A percentile compares a stretch with the other conserved stretches of the same genome.
These are phyloP conservation scores for Nesidiocoris tenuis DNA, from an alignment of 2,888 invertebrate species.

Conservation along the genomic window DNA sequence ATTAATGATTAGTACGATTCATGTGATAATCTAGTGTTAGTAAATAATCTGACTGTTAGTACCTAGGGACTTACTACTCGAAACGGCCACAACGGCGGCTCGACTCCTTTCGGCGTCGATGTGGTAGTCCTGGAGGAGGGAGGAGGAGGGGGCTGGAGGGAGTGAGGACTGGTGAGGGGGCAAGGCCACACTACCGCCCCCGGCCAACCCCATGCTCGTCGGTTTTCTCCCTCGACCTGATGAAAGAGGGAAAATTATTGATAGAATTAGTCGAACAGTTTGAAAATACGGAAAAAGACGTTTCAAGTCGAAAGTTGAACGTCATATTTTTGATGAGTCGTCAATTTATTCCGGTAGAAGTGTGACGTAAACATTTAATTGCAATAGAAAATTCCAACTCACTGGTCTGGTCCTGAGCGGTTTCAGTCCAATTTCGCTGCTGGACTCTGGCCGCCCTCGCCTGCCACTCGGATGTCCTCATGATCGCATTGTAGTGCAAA, in stretches of 20 bases:
- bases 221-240: slow-evolving; percentile 39
- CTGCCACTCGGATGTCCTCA: slow-evolving; percentile 79
- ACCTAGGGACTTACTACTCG: slow-evolving; percentile 42
- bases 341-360: no score
- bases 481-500: slow-evolving; percentile 69
- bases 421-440: slow-evolving; percentile 17
- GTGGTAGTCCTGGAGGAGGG: slow-evolving; percentile 44
- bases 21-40: no score
- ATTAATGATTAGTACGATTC: no score
- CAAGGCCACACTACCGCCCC: slow-evolving; percentile 51
- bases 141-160: slow-evolving; percentile 47
- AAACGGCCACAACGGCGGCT: slow-evolving; percentile 46
- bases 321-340: no score
- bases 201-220: slow-evolving; percentile 42
- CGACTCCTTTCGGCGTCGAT: slow-evolving; percentile 49
- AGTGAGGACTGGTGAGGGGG: slow-evolving; percentile 48
- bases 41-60: no score
- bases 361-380: no score
- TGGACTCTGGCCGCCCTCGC: slow-evolving; percentile 59
- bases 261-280: no score
- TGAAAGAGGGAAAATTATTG: no score
- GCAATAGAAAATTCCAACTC: slow-evolving; percentile 6
- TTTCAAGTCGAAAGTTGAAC: no score
- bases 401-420: slow-evolving; percentile 23
- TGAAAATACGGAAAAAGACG: no score